Evolutionary conservation across 1,140 invertebrate genomes (phyloP), one percentile per base, ranked within the genome.

Genomic region (Cotesia vestalis): DNA sequence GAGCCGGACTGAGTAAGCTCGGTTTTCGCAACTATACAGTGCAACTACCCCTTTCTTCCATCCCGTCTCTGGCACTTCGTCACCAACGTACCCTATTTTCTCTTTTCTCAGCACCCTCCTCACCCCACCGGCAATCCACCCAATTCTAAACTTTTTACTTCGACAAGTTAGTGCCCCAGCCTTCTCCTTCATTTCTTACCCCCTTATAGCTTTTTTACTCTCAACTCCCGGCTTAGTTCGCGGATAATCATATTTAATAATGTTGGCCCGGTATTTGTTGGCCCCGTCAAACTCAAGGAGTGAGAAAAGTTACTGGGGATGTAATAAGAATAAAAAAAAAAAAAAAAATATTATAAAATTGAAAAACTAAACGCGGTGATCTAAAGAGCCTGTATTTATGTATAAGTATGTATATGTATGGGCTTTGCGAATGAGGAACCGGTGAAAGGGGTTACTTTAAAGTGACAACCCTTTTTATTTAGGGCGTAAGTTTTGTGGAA

Each of bases 381-480:
- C 27, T 27, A 27, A 60, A 9, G 38, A 53, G 69, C 36, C 52
- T 27, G 55, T 17, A 34, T 57, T 53, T 40, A 53, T 20, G 27
- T 17, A 59, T 14, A n/a, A 36, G 46, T 27, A 11, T 46, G 40
- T 9, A 11, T 51, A 67, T 66, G n/a, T 55, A 60, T 9, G 4
- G 35, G 64, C 55, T 12, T 34, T 36, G 40, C 20, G 60, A 57
- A 60, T 27, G 57, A 57, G 62, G 52, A 69, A 57, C 66, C 64
- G 57, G 53, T 46, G 40, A 40, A 68, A 67, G 53, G 66, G 61
- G 57, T 51, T 59, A 27, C 38, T 66, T 63, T 64, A 73, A 78
- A 79, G 76, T 80, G 84, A 85, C 78, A 86, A 87, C 83, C 85
- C 85, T 86, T 87, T 86, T 87, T 86, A 87, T 87, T 87, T 86